Percentiles rank a stretch among this genome's conserved stretches.
Evolutionary conservation across 2,797 vertebrate species (phyloP).

Genomic region (Leucoraja ocellata): DNA sequence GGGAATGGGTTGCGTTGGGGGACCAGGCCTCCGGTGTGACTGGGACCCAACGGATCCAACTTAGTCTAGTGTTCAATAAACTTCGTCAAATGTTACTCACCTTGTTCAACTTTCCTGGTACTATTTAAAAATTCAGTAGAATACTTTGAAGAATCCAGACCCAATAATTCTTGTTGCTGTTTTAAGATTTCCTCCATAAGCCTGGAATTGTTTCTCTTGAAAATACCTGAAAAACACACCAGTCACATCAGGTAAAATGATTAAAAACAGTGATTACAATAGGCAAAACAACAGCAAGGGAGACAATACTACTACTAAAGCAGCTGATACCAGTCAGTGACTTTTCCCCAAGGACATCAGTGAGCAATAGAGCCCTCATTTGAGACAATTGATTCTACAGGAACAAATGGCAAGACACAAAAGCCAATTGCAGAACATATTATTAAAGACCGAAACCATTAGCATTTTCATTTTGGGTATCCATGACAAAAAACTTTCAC

Average conservation of each 20-base stretch:
- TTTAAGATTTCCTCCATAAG: constrained; percentile 84
- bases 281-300: constrained; percentile 43
- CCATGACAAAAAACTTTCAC: not conserved
- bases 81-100: constrained; percentile 49
- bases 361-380: constrained; percentile 38
- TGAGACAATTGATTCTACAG: constrained; percentile 30
- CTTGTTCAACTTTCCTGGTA: constrained; percentile 66
- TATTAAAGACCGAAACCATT: not conserved
- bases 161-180: constrained; percentile 79
- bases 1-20: no score
- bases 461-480: not conserved
- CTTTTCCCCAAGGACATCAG: constrained; percentile 38
- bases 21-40: no score
- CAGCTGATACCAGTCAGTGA: constrained; percentile 41
- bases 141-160: constrained; percentile 71
- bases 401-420: not conserved
- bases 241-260: not conserved
- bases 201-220: constrained; percentile 82
- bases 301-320: constrained; percentile 17
- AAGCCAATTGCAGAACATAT: not conserved
- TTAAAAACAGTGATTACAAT: constrained; percentile 39
- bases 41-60: no score
- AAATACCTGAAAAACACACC: constrained; percentile 66
- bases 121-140: constrained; percentile 67
- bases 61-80: not conserved